Evolutionary conservation across 37 sponge, comb jelly and placozoan genomes (phyloP), one percentile per base, ranked within the genome.

Genomic region (Crambe crambe): DNA sequence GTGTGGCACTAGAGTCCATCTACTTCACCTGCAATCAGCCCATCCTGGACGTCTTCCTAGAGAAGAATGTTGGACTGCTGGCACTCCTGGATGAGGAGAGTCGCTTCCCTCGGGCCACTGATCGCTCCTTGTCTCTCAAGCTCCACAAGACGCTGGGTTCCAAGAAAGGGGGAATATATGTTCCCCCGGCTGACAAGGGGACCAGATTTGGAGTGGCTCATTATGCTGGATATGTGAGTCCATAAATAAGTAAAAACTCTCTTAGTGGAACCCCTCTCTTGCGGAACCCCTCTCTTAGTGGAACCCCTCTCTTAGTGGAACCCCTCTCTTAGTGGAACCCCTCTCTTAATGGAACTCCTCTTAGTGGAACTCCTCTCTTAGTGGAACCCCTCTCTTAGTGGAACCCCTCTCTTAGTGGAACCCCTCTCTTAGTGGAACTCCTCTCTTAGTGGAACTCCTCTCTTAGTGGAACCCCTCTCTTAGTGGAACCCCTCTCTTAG

Each of bases 221-320:
- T 84, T 93, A 93, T 68, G 89, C 93, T 58, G 93, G 93, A 25
- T 47, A 75, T 54, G 93, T 92, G n/a, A 82, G 85, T 70, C 2
- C 3, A 15, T 42, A 2, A 42, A 1, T 23, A 8, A 20, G 59
- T 58, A 26, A 18, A 3, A 18, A 12, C 3, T 58, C 21, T 58
- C 3, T 9, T 62, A 6, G 25, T 62, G 6, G 6, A 62, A 21
- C 21, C n/a, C n/a, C n/a, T n/a, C n/a, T n/a, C n/a, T n/a, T n/a
- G n/a, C n/a, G n/a, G n/a, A n/a, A n/a, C n/a, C n/a, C n/a, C n/a
- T n/a, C n/a, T n/a, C n/a, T n/a, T n/a, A n/a, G n/a, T n/a, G n/a
- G n/a, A n/a, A n/a, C n/a, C n/a, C n/a, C n/a, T n/a, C n/a, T n/a
- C n/a, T n/a, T n/a, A n/a, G n/a, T n/a, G n/a, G n/a, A n/a, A n/a